Percentiles rank a stretch among this genome's conserved stretches.
phyloP scores from a whole-genome alignment of 2,888 invertebrate genomes.

The Pyrocoelia pectoralis region DNA sequence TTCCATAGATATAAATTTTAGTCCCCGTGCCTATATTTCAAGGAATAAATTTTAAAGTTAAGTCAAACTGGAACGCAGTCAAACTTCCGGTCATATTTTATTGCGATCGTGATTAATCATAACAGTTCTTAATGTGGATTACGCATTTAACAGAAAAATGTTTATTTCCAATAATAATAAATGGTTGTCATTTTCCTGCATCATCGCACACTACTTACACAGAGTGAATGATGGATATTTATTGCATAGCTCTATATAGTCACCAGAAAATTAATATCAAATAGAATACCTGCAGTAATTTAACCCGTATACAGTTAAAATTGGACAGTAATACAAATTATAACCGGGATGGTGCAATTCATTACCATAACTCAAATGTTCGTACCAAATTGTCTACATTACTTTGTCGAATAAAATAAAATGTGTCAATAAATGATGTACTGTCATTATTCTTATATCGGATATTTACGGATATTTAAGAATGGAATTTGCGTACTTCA shows the following conservation, averaged over 20 bases:
- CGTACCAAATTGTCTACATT: conserved; percentile 15
- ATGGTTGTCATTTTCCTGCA: neutral
- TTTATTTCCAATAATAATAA: neutral
- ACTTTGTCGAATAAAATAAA: conserved; percentile 21
- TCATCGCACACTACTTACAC: neutral
- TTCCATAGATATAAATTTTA: neutral
- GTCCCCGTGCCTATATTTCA: neutral
- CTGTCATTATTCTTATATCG: neutral
- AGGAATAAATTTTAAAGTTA: conserved; percentile 10
- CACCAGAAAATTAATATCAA: conserved; percentile 25
- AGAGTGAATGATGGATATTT: conserved; percentile 9
- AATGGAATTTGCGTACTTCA: too few species aligned
- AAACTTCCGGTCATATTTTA: conserved; percentile 8
- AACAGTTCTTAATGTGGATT: neutral
- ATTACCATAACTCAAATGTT: conserved; percentile 28
- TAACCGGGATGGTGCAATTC: conserved; percentile 21
- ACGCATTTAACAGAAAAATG: neutral
- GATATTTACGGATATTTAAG: too few species aligned
- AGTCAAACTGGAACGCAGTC: conserved; percentile 1
- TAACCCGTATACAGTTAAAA: conserved; percentile 24
- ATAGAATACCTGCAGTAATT: conserved; percentile 30
- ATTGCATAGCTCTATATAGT: conserved; percentile 8
- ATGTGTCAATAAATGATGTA: conserved; percentile 19
- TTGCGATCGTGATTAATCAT: conserved; percentile 3
- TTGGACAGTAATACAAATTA: conserved; percentile 26